These are phyloP conservation scores for Megalopta genalis DNA, from an alignment of 1,140 invertebrate species.

Conservation along the genomic window DNA sequence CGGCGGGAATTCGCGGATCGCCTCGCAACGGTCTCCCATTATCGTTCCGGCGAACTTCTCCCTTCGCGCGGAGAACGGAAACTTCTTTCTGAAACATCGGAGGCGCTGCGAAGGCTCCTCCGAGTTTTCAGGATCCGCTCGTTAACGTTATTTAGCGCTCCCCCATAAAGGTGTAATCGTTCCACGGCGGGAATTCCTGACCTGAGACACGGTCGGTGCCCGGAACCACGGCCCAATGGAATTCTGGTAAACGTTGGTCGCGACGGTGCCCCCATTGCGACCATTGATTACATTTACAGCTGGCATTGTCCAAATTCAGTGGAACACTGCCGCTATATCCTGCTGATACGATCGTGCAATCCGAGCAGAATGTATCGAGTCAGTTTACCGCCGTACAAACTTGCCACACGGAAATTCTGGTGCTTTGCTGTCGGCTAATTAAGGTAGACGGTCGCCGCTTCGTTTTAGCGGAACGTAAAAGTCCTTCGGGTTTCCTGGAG, in stretches of 20 bases:
- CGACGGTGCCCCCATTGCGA: conserved; percentile 10
- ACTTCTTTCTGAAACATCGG: too few species aligned
- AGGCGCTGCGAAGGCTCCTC: too few species aligned
- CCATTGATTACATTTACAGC: not conserved
- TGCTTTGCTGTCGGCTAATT: too few species aligned
- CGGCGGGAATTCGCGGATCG: not conserved
- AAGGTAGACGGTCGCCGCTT: too few species aligned
- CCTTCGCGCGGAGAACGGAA: not conserved
- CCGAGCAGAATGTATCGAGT: not conserved
- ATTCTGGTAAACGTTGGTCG: conserved; percentile 21
- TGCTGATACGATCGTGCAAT: not conserved
- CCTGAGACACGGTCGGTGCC: not conserved
- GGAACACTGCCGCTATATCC: not conserved
- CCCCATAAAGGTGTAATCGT: not conserved
- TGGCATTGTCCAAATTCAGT: conserved; percentile 25
- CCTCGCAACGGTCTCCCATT: not conserved
- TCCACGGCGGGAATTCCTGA: not conserved
- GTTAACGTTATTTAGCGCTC: not conserved
- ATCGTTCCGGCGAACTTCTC: not conserved
- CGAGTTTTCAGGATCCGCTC: not conserved
- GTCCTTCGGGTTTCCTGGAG: too few species aligned
- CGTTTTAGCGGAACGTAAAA: too few species aligned
- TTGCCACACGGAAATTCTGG: too few species aligned
- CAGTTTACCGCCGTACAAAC: too few species aligned
- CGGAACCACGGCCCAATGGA: not conserved